These are phyloP conservation scores for Channallabes apus DNA, from an alignment of 2,797 vertebrate species.

Conservation along the genomic window DNA sequence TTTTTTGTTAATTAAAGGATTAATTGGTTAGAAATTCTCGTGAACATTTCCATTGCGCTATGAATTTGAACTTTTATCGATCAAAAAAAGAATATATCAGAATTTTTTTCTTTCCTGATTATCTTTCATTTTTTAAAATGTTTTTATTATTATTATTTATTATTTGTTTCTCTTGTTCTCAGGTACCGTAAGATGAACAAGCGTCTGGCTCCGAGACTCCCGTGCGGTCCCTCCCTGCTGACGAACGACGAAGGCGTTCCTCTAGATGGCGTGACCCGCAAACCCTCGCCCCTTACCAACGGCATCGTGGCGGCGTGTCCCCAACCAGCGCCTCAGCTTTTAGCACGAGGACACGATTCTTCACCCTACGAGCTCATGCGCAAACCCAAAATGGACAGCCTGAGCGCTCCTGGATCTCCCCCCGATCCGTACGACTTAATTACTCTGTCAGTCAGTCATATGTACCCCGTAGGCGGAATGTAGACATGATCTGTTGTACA, in stretches of 20 bases:
- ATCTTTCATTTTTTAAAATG: background rate
- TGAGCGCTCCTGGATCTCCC: constrained; percentile 92
- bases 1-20: too few relatives aligned
- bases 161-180: background rate
- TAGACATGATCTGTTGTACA: background rate
- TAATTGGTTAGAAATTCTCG: too few relatives aligned
- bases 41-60: background rate
- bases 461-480: background rate
- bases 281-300: constrained; percentile 86
- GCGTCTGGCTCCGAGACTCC: constrained; percentile 86
- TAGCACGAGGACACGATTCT: constrained; percentile 88
- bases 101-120: background rate
- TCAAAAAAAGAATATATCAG: background rate
- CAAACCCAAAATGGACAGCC: constrained; percentile 90
- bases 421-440: constrained; percentile 83
- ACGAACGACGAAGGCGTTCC: constrained; percentile 80
- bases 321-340: constrained; percentile 82
- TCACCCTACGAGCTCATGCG: constrained; percentile 81
- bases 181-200: constrained; percentile 99
- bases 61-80: background rate
- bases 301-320: constrained; percentile 77
- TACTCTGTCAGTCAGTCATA: too few relatives aligned
- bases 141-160: background rate
- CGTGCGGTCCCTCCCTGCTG: constrained; percentile 82
- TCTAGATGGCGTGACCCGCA: constrained; percentile 82